Conservation (phyloP, 1,140 invertebrate species). For the Chionoecetes opilio region DNA sequence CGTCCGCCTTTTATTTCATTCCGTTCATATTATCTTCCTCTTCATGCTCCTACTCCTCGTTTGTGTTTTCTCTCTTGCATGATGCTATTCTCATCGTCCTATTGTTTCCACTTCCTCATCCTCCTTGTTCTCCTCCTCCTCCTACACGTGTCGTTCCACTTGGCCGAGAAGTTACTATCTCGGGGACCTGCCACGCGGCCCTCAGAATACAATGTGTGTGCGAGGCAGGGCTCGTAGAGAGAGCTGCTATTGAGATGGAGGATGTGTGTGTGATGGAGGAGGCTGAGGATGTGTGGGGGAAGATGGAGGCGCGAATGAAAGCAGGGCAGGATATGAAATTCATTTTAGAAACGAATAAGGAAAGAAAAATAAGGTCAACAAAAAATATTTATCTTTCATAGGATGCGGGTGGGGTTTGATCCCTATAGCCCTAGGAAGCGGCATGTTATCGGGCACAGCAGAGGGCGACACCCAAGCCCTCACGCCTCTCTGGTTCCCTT, state of each 20-base stretch:
- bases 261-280: background rate
- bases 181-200: no score
- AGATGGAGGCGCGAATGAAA: background rate
- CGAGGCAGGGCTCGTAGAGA: no score
- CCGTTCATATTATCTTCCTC: background rate
- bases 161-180: no score
- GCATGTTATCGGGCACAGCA: background rate
- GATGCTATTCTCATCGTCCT: background rate
- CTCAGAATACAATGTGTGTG: no score
- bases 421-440: background rate
- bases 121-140: background rate
- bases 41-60: background rate
- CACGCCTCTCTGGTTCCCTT: background rate
- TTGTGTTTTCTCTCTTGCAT: background rate
- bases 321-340: background rate
- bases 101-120: background rate
- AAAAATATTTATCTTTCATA: background rate
- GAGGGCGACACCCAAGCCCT: background rate
- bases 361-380: background rate
- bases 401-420: background rate
- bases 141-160: no score
- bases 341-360: background rate
- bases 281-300: background rate
- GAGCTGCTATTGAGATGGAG: no score
- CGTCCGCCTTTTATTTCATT: background rate